Conservation (phyloP, 2,888 invertebrate genomes). For the Silvanus unidentatus region DNA sequence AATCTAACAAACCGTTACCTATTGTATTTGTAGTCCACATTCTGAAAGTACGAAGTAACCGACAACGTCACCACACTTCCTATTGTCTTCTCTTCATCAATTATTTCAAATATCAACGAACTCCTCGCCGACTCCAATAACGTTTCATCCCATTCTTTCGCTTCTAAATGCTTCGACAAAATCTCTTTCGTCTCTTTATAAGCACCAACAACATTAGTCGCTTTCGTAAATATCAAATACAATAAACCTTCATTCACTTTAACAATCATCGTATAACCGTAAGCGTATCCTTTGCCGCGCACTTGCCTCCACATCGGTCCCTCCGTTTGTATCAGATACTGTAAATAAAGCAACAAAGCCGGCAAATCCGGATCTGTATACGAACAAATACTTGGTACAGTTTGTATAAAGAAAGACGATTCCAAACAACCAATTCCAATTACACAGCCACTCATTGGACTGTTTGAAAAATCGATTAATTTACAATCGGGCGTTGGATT, state of each 20-base stretch:
- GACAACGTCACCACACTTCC: constrained; percentile 67
- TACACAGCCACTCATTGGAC: constrained; percentile 55
- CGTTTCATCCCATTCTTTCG: constrained; percentile 63
- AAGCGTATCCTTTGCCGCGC: constrained; percentile 80
- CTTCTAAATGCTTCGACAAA: constrained; percentile 59
- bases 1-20: constrained; percentile 48
- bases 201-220: constrained; percentile 72
- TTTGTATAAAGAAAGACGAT: constrained; percentile 66
- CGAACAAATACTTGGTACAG: constrained; percentile 60
- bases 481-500: constrained; percentile 47
- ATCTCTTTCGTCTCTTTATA: constrained; percentile 73
- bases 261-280: constrained; percentile 64
- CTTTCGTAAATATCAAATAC: constrained; percentile 66
- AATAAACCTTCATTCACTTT: constrained; percentile 64
- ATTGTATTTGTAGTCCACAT: constrained; percentile 61
- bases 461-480: constrained; percentile 40
- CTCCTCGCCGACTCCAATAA: constrained; percentile 79
- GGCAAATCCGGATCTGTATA: constrained; percentile 62
- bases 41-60: constrained; percentile 65
- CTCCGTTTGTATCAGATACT: constrained; percentile 83
- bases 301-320: constrained; percentile 87
- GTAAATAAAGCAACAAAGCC: constrained; percentile 69
- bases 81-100: constrained; percentile 74
- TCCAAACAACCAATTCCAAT: constrained; percentile 79
- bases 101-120: constrained; percentile 80